phyloP scores from a whole-genome alignment of 2,797 vertebrate genomes.

The Pseudocheirus occidentalis region DNA sequence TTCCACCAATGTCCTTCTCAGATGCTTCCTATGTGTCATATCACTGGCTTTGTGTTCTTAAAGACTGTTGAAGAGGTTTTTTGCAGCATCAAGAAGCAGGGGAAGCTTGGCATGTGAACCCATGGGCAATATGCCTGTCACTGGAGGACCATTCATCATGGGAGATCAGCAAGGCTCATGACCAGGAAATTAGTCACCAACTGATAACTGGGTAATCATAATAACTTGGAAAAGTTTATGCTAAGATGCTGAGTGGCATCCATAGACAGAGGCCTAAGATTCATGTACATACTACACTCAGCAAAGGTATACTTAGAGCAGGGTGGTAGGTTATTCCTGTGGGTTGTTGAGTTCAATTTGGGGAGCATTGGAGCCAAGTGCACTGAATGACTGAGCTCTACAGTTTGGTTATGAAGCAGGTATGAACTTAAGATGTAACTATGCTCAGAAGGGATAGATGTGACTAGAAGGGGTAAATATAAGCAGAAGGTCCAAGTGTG shows the following conservation, averaged over 20 bases:
- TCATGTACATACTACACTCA: neutral
- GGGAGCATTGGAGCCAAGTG: neutral
- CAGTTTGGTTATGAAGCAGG: neutral
- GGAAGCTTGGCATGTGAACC: neutral
- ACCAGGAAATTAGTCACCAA: neutral
- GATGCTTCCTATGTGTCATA: neutral
- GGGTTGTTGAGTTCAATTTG: neutral
- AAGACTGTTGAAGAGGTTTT: neutral
- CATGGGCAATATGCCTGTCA: neutral
- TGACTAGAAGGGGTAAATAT: neutral
- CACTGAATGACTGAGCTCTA: neutral
- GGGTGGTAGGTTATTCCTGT: neutral
- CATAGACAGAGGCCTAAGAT: too few relatives aligned
- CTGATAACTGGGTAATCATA: neutral
- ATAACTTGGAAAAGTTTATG: neutral
- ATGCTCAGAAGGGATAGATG: neutral
- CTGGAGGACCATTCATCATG: neutral
- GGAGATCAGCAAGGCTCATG: neutral
- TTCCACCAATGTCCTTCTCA: neutral
- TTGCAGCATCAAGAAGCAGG: neutral
- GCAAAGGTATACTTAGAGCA: neutral
- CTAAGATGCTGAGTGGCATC: too few relatives aligned
- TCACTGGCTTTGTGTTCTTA: neutral
- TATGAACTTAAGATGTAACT: neutral
- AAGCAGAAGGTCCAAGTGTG: neutral